A percentile compares a stretch with the other conserved stretches of the same genome.
These are phyloP conservation scores for Nebria salina DNA, from an alignment of 2,888 invertebrate genomes.

Conservation along the genomic window DNA sequence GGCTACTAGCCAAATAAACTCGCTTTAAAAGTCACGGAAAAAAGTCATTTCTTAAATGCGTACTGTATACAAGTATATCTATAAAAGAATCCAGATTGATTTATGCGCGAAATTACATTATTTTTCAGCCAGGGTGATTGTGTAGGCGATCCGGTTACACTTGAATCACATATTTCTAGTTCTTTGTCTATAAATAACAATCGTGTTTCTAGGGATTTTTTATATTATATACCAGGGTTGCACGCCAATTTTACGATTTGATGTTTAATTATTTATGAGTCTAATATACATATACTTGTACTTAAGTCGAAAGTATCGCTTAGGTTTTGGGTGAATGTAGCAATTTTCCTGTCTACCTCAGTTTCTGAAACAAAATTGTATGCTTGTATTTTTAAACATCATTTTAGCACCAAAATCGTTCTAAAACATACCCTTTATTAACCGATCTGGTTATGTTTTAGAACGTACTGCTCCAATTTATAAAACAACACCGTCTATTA, in stretches of 20 bases:
- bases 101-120: background rate
- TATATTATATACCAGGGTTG: background rate
- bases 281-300: background rate
- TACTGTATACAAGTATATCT: background rate
- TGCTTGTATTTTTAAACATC: background rate
- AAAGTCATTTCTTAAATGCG: background rate
- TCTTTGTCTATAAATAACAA: background rate
- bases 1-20: background rate
- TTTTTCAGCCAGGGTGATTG: background rate
- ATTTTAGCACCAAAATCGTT: background rate
- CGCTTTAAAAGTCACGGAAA: background rate
- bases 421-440: background rate
- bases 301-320: background rate
- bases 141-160: background rate
- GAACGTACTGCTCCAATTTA: too few relatives aligned
- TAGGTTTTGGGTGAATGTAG: slow-evolving; percentile 2
- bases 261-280: background rate
- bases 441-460: background rate
- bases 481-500: background rate
- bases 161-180: background rate
- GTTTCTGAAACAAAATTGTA: slow-evolving; percentile 14
- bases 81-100: background rate
- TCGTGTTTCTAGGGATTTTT: background rate
- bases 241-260: background rate
- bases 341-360: slow-evolving; percentile 22